Evolutionary conservation across 1,140 invertebrate genomes (phyloP).

Genomic region (Muscidifurax raptorellus): DNA sequence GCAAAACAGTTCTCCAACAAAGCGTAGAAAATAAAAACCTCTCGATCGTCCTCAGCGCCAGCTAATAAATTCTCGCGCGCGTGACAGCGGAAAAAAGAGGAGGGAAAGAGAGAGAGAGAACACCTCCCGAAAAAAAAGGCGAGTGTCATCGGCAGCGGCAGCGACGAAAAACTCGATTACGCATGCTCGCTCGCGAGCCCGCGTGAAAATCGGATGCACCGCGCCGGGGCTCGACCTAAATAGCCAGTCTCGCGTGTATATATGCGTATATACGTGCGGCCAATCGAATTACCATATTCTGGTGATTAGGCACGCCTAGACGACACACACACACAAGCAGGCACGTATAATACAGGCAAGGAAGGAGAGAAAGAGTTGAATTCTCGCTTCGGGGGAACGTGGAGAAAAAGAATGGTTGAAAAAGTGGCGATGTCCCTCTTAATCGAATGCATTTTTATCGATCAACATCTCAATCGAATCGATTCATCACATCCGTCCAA

Average conservation of each 20-base stretch:
- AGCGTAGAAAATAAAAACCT: neutral
- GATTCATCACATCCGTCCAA: neutral
- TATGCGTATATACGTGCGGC: neutral
- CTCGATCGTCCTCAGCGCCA: neutral
- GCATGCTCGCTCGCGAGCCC: neutral
- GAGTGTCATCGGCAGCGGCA: constrained; percentile 13
- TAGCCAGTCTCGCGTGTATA: neutral
- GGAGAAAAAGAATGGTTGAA: no score
- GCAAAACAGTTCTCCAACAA: neutral
- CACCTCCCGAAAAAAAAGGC: constrained; percentile 35
- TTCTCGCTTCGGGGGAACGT: no score
- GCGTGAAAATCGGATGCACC: constrained; percentile 10
- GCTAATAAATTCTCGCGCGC: neutral
- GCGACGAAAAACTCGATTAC: constrained; percentile 7
- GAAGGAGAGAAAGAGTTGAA: neutral
- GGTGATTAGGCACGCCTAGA: constrained; percentile 47
- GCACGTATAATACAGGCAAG: neutral
- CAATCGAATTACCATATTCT: constrained; percentile 49
- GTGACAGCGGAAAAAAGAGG: neutral
- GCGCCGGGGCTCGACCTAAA: constrained; percentile 31
- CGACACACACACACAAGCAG: neutral
- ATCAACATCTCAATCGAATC: neutral
- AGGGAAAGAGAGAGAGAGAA: constrained; percentile 16
- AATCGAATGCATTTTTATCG: neutral
- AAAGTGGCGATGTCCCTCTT: no score